A percentile compares a stretch with the other conserved stretches of the same genome.
Conservation (phyloP, 2,113 vertebrate genomes). For the Tachuris rubrigastra region DNA sequence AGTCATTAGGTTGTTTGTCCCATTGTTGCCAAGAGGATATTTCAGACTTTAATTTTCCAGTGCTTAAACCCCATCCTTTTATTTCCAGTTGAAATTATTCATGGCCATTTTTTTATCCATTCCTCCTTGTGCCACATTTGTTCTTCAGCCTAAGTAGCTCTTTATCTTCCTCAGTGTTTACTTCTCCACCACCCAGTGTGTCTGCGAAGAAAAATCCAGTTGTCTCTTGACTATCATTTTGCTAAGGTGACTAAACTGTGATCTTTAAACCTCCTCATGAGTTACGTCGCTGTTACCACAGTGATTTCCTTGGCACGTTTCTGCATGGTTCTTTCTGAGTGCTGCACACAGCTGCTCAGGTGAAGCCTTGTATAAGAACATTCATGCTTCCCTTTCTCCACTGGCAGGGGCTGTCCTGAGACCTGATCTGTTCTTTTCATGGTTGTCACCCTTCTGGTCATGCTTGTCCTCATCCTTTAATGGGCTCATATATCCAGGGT, state of each 20-base stretch:
- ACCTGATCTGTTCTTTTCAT: neutral
- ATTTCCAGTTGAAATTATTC: slow-evolving; percentile 38
- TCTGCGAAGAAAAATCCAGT: neutral
- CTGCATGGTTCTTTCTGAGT: neutral
- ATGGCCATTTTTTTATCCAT: slow-evolving; percentile 6
- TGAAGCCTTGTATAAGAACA: neutral
- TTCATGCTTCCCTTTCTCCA: neutral
- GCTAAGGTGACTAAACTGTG: neutral
- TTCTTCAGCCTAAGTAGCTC: neutral
- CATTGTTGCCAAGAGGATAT: neutral
- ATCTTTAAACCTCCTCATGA: neutral
- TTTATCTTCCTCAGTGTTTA: neutral
- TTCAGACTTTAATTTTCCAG: slow-evolving; percentile 27
- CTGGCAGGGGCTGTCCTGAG: neutral
- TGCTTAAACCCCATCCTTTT: slow-evolving; percentile 20
- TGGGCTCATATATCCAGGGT: neutral
- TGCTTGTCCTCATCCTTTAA: neutral
- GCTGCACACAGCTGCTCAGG: neutral
- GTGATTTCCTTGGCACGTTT: neutral
- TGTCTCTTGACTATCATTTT: neutral
- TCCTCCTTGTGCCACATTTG: slow-evolving; percentile 26
- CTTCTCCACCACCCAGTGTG: neutral
- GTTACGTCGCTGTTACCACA: neutral
- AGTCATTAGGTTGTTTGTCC: neutral
- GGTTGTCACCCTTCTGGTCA: neutral